A percentile compares a stretch with the other conserved stretches of the same genome.
Evolutionary conservation across 2,113 vertebrate genomes (phyloP).

Genomic region (Cyanoramphus novaezelandiae): DNA sequence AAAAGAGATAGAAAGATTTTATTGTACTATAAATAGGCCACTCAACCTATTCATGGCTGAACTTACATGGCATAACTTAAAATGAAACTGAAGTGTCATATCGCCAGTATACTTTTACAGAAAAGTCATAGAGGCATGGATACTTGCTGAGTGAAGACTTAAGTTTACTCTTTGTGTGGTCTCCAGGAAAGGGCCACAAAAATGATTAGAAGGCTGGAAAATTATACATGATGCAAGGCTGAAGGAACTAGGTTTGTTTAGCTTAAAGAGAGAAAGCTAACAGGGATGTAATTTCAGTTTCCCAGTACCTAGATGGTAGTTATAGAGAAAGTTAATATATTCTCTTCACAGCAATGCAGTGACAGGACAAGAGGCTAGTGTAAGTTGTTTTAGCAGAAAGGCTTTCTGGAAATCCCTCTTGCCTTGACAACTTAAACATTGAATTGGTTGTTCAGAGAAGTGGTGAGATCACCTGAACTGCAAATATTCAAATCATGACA

Average conservation of each 20-base stretch:
- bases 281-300: background rate
- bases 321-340: background rate
- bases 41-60: background rate
- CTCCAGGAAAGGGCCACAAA: background rate
- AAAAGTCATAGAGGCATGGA: background rate
- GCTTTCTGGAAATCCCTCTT: background rate
- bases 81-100: background rate
- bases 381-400: background rate
- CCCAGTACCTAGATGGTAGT: background rate
- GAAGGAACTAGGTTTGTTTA: background rate
- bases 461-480: background rate
- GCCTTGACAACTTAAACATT: background rate
- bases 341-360: background rate
- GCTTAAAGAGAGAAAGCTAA: background rate
- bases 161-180: background rate
- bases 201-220: background rate
- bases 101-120: background rate
- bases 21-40: background rate
- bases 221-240: background rate
- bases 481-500: background rate
- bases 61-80: background rate
- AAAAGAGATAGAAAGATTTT: background rate
- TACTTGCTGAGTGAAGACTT: background rate
- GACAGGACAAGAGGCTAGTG: background rate
- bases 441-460: background rate